Percentiles rank a stretch among this genome's conserved stretches.
These are phyloP conservation scores for Stichopus horrens DNA, from an alignment of 53 echinoderm and acorn worm species.

Conservation along the genomic window DNA sequence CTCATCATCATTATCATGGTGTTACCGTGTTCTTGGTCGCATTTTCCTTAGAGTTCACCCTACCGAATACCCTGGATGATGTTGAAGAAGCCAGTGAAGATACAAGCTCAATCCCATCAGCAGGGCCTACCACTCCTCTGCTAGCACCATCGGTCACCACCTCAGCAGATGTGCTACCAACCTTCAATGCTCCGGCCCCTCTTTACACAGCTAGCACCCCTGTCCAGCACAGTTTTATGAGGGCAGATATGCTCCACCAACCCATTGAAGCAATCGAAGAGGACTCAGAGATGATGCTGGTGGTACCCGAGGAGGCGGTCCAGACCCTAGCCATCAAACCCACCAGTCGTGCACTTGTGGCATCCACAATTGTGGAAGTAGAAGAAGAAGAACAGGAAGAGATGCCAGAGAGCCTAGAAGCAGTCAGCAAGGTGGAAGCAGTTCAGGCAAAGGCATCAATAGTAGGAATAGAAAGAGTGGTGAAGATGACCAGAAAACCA, in stretches of 20 bases:
- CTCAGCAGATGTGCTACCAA: constrained; percentile 32
- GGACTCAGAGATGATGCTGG: constrained; percentile 77
- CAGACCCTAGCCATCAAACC: constrained; percentile 69
- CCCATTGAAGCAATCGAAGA: constrained; percentile 66
- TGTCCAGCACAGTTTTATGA: constrained; percentile 38
- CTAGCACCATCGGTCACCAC: constrained; percentile 60
- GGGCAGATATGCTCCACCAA: constrained; percentile 62
- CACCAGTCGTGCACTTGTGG: constrained; percentile 73
- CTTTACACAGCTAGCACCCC: constrained; percentile 19
- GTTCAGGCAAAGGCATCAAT: constrained; percentile 61
- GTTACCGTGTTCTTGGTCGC: neutral
- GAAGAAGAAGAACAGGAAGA: constrained; percentile 85
- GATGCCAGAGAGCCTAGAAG: constrained; percentile 67
- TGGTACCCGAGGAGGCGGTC: constrained; percentile 69
- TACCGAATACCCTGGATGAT: constrained; percentile 63
- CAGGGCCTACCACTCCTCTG: constrained; percentile 78
- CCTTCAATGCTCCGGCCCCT: neutral
- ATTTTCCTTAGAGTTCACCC: constrained; percentile 57
- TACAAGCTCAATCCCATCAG: constrained; percentile 73
- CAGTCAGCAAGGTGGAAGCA: constrained; percentile 68
- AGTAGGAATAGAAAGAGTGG: constrained; percentile 52
- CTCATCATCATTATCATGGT: neutral
- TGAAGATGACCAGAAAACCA: constrained; percentile 47
- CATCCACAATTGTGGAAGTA: constrained; percentile 86
- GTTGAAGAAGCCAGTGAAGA: constrained; percentile 80